phyloP scores from a whole-genome alignment of 2,888 invertebrate genomes.

The Schizaphis graminum region DNA sequence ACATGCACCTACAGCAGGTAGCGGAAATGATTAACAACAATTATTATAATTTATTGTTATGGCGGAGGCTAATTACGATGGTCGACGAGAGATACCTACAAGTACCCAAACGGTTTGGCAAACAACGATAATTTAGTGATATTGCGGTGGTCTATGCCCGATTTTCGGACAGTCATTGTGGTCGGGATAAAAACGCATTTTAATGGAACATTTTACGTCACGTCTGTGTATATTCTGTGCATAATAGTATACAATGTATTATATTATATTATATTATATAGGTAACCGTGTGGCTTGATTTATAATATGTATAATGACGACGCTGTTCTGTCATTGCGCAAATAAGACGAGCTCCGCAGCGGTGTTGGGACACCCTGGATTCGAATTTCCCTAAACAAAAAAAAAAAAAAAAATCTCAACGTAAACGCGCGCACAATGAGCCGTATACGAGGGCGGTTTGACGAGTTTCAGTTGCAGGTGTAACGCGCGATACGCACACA shows the following conservation, averaged over 20 bases:
- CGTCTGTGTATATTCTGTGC: not conserved
- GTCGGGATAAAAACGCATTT: not conserved
- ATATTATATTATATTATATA: no score
- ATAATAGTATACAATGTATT: not conserved
- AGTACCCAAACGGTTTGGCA: not conserved
- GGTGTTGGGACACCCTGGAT: not conserved
- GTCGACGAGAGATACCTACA: not conserved
- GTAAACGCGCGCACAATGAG: not conserved
- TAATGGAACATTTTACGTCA: conserved; percentile 6
- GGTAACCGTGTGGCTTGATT: not conserved
- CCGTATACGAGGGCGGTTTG: conserved; percentile 40
- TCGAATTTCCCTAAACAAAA: conserved; percentile 59
- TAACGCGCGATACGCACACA: conserved; percentile 48
- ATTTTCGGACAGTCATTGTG: conserved; percentile 18
- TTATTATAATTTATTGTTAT: not conserved
- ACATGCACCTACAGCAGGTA: not conserved
- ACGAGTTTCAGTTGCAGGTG: conserved; percentile 58
- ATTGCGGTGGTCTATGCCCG: not conserved
- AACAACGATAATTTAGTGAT: not conserved
- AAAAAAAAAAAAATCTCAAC: conserved; percentile 27
- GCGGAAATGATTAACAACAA: not conserved
- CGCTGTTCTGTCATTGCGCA: not conserved
- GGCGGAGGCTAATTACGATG: not conserved
- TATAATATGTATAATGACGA: not conserved
- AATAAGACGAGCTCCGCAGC: not conserved